These are phyloP conservation scores for Antigone vipio DNA, from an alignment of 2,113 vertebrate species.

Conservation along the genomic window DNA sequence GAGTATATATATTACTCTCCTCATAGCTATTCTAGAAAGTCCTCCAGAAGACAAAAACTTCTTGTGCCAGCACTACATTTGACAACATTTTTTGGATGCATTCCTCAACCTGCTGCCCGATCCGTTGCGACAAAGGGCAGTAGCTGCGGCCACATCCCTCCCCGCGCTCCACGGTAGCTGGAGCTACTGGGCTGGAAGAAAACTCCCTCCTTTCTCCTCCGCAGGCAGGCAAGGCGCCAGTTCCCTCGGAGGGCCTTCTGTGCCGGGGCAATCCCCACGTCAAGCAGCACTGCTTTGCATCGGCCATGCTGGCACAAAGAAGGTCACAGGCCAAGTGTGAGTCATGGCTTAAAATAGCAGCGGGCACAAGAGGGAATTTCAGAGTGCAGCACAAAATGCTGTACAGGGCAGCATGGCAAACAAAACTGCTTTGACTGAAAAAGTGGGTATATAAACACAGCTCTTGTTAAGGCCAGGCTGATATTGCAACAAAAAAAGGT, in stretches of 20 bases:
- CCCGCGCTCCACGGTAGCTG: not conserved
- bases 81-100: not conserved
- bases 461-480: not conserved
- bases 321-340: constrained; percentile 17
- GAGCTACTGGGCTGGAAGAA: not conserved
- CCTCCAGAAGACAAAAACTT: not conserved
- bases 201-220: not conserved
- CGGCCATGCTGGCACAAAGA: not conserved
- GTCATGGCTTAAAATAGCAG: constrained; percentile 37
- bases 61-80: not conserved
- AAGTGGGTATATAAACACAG: not conserved
- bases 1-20: not conserved
- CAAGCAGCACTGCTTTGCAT: not conserved
- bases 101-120: not conserved
- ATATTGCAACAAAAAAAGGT: not conserved
- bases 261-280: not conserved
- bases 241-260: not conserved
- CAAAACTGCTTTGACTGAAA: not conserved
- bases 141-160: not conserved
- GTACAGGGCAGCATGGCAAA: not conserved
- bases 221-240: not conserved
- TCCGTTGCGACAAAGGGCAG: not conserved
- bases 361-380: not conserved
- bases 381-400: not conserved
- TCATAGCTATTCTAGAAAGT: not conserved